phyloP scores from a whole-genome alignment of 2,113 vertebrate species.

The Coreoperca whiteheadi region DNA sequence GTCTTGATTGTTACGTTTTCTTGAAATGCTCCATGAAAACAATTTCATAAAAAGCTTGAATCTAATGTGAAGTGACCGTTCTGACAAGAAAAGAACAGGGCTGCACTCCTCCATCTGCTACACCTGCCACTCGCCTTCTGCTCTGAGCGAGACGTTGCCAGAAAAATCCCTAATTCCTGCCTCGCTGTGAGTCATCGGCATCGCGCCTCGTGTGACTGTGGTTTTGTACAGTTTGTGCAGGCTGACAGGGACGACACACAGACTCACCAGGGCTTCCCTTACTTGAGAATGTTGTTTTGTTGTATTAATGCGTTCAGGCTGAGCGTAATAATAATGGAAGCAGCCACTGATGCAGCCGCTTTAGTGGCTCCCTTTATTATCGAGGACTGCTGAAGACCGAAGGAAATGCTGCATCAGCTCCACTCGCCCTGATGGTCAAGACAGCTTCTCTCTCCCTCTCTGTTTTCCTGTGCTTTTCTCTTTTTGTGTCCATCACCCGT shows the following conservation, averaged over 20 bases:
- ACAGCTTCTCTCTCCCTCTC: constrained; percentile 4
- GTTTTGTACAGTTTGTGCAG: constrained; percentile 28
- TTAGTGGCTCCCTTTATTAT: constrained; percentile 39
- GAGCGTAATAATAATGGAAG: constrained; percentile 22
- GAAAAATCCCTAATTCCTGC: constrained; percentile 14
- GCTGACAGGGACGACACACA: not conserved
- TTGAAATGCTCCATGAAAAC: not conserved
- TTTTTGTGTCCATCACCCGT: constrained; percentile 6
- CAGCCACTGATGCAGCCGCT: constrained; percentile 22
- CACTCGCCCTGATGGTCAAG: constrained; percentile 36
- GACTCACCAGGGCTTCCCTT: not conserved
- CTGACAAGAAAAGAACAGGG: constrained; percentile 13
- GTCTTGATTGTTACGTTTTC: not conserved
- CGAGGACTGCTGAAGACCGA: constrained; percentile 19
- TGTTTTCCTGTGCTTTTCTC: not conserved
- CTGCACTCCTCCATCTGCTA: constrained; percentile 50
- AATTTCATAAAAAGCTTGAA: not conserved
- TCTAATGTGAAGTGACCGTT: not conserved
- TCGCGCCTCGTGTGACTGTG: not conserved
- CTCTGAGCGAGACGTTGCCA: constrained; percentile 44
- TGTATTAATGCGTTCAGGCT: constrained; percentile 11
- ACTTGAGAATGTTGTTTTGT: constrained; percentile 16
- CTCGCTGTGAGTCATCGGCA: constrained; percentile 38
- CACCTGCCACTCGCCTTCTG: constrained; percentile 69
- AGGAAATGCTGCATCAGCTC: constrained; percentile 64